These are phyloP conservation scores for Apostichopus leukothele DNA, from an alignment of 53 echinoderm and acorn worm genomes.

Conservation along the genomic window DNA sequence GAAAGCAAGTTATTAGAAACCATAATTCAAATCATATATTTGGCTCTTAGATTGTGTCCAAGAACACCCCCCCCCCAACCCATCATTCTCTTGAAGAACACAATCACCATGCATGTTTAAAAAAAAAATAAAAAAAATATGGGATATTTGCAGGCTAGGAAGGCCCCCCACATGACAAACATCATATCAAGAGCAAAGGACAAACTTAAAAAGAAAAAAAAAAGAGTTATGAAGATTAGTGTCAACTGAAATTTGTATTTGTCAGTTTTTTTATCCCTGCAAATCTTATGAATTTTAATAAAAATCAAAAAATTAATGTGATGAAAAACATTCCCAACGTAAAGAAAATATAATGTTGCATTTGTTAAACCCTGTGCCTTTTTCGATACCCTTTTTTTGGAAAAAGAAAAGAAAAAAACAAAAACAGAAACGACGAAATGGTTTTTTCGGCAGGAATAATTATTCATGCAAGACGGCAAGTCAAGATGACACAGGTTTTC, in stretches of 20 bases:
- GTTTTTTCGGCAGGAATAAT: not conserved
- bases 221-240: not conserved
- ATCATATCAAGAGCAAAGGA: not conserved
- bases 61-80: too few relatives aligned
- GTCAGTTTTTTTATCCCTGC: too few relatives aligned
- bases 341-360: not conserved
- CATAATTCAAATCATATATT: too few relatives aligned
- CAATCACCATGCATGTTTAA: not conserved
- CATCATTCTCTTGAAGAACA: too few relatives aligned
- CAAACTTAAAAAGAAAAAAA: not conserved
- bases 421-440: too few relatives aligned
- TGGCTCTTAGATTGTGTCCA: too few relatives aligned
- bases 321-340: not conserved
- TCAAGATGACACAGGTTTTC: conserved; percentile 3
- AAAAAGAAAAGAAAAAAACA: not conserved
- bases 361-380: not conserved
- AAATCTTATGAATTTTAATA: too few relatives aligned
- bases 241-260: not conserved
- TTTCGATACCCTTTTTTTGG: too few relatives aligned
- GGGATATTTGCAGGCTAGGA: not conserved
- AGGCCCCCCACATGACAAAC: not conserved
- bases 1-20: too few relatives aligned
- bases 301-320: not conserved
- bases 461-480: conserved; percentile 33
- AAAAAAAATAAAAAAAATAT: not conserved